These are phyloP conservation scores for Ceratina australensis DNA, from an alignment of 1,140 invertebrate species.

Conservation along the genomic window DNA sequence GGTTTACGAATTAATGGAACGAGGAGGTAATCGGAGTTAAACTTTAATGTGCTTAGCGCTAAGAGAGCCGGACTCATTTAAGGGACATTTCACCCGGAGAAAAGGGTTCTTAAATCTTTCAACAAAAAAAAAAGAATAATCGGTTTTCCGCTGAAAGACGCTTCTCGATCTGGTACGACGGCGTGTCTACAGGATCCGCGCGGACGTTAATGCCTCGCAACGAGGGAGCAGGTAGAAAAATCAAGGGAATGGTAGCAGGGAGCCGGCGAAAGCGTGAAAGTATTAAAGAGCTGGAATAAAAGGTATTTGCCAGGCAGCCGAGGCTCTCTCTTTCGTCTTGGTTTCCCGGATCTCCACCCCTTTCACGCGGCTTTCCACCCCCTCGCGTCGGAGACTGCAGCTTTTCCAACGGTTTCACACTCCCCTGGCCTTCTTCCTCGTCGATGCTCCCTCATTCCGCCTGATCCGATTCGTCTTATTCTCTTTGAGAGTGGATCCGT, in stretches of 20 bases:
- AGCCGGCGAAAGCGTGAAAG: not conserved
- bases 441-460: not conserved
- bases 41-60: too few relatives aligned
- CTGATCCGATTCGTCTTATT: not conserved
- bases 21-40: too few relatives aligned
- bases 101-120: not conserved
- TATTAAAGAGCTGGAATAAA: slow-evolving; percentile 16
- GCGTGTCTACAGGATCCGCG: not conserved
- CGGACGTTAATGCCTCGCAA: not conserved
- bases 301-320: not conserved
- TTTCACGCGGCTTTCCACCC: not conserved
- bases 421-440: not conserved
- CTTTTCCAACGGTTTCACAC: not conserved
- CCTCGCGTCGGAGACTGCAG: not conserved
- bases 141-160: not conserved
- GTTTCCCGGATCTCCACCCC: not conserved
- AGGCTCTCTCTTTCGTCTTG: not conserved
- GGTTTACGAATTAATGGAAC: too few relatives aligned
- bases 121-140: not conserved
- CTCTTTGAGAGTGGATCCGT: not conserved
- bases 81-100: too few relatives aligned
- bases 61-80: too few relatives aligned
- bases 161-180: not conserved
- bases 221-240: not conserved
- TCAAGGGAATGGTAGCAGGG: not conserved